Base-by-base conservation (phyloP, 2,113 vertebrate species). In the Oryzias celebensis region DNA sequence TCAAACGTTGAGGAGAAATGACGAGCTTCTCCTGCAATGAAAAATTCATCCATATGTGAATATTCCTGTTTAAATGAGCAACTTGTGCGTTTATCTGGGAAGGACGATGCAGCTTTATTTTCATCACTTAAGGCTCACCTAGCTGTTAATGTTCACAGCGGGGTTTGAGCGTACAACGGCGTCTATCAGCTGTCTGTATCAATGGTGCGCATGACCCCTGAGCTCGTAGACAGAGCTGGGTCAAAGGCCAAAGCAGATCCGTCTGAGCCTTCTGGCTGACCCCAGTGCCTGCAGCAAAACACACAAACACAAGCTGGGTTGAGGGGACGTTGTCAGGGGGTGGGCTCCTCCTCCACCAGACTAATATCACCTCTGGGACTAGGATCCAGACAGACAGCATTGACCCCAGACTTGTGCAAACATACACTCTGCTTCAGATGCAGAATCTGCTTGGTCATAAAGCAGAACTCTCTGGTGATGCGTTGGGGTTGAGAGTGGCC, bases 301-400 rank as follows among this genome's bases (percentile, higher is more conserved):
- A 64, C 58, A 68, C 24, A 62, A 44, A 66, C 3, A 53, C 14
- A 71, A 23, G 42, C 56, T 50, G 48, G 47, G 47, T 23, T n/a
- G 55, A 48, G 26, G 56, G 45, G 26, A 20, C 64, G 83, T 48
- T 78, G 87, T 75, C 59, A 82, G 86, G 57, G 81, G 87, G 71
- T 51, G 78, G 84, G 75, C 53, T 44, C 24, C 66, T 62, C 82
- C 77, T 53, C 74, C 62, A 43, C 82, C 85, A 88, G 85, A 89
- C 91, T 89, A 89, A 92, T 91, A 86, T 92, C 87, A 90, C 90
- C 91, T 91, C 74, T 87, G 91, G 92, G 92, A 92, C 86, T 92
- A 88, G 71, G 83, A 84, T 86, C 86, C 88, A 91, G 89, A 92
- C 90, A 89, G 82, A 88, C 88, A 87, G 73, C 73, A 87, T 76